A percentile compares a stretch with the other conserved stretches of the same genome.
These are phyloP conservation scores for Ornithoptera alexandrae DNA, from an alignment of 2,888 invertebrate species.

Conservation along the genomic window DNA sequence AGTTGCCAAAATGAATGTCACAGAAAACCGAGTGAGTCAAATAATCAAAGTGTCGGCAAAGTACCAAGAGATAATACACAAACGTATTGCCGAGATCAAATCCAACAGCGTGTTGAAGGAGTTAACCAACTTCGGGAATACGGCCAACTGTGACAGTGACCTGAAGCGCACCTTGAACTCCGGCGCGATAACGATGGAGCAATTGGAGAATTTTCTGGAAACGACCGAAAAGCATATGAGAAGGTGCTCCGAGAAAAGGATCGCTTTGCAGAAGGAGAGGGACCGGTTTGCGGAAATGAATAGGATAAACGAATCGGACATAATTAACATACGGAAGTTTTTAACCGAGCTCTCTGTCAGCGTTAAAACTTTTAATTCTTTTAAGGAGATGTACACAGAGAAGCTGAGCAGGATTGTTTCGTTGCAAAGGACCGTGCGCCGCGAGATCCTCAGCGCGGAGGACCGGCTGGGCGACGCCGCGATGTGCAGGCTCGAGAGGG, in stretches of 20 bases:
- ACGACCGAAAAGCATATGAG: constrained; percentile 67
- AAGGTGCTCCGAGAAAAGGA: constrained; percentile 64
- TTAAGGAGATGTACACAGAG: constrained; percentile 65
- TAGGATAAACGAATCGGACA: constrained; percentile 67
- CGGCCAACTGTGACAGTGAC: constrained; percentile 55
- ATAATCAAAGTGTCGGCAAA: constrained; percentile 73
- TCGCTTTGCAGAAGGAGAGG: constrained; percentile 61
- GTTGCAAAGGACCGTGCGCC: constrained; percentile 63
- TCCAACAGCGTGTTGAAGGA: constrained; percentile 67
- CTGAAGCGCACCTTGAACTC: constrained; percentile 56
- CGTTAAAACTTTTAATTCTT: constrained; percentile 62
- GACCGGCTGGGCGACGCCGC: constrained; percentile 50
- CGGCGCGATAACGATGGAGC: constrained; percentile 69
- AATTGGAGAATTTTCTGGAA: constrained; percentile 70
- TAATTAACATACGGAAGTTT: constrained; percentile 65
- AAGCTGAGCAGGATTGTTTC: constrained; percentile 62
- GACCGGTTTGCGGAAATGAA: constrained; percentile 65
- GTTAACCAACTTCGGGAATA: constrained; percentile 65
- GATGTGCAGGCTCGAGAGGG: constrained; percentile 63
- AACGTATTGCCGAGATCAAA: constrained; percentile 70
- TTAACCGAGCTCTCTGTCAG: constrained; percentile 64
- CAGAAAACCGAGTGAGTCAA: constrained; percentile 66
- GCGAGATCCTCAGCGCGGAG: constrained; percentile 63
- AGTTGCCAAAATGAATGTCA: constrained; percentile 62
- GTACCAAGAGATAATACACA: constrained; percentile 70